phyloP scores from a whole-genome alignment of 2,888 invertebrate genomes.

The Melanargia galathea region DNA sequence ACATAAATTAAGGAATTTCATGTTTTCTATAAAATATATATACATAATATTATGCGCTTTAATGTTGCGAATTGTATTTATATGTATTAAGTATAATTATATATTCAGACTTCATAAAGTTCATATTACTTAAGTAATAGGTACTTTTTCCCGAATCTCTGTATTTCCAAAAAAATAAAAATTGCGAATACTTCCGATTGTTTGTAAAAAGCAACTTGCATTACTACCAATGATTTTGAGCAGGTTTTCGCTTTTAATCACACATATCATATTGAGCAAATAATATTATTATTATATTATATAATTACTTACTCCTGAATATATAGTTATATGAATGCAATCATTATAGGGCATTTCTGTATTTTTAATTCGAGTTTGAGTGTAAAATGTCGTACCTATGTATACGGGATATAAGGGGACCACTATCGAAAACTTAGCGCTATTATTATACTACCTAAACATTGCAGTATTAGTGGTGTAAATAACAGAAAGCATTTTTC shows the following conservation, averaged over 20 bases:
- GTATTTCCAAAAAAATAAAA: not conserved
- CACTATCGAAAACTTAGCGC: too few species aligned
- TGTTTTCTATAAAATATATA: not conserved
- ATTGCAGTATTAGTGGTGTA: too few species aligned
- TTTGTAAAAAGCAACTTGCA: not conserved
- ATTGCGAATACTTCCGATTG: not conserved
- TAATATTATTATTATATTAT: too few species aligned
- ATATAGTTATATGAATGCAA: too few species aligned
- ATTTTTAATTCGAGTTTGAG: too few species aligned
- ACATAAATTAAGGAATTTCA: not conserved
- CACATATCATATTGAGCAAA: not conserved
- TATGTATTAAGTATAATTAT: not conserved
- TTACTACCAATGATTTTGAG: not conserved
- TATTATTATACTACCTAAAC: too few species aligned
- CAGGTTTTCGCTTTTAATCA: not conserved
- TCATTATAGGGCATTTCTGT: too few species aligned
- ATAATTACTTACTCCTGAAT: too few species aligned
- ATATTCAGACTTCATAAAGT: conserved; percentile 7
- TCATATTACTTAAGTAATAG: not conserved
- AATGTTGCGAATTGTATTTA: conserved; percentile 1
- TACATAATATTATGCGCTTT: not conserved
- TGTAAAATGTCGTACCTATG: too few species aligned
- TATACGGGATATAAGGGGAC: too few species aligned
- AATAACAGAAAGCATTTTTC: too few species aligned
- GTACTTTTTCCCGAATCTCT: conserved; percentile 1